Evolutionary conservation across 2,113 vertebrate species (phyloP), one percentile per base, ranked within the genome.

Genomic region (Gavialis gangeticus): DNA sequence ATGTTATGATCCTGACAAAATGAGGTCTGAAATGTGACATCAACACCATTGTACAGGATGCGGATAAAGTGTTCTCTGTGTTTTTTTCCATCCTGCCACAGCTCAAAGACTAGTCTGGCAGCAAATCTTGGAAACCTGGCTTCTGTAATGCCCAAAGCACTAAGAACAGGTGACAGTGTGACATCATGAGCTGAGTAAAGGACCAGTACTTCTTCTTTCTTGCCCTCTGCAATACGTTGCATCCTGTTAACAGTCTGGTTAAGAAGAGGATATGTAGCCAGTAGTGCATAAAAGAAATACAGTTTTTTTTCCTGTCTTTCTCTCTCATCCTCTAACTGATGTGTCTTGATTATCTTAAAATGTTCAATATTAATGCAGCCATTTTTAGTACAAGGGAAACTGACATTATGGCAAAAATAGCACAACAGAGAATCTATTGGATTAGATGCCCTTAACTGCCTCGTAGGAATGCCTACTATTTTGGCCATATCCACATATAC

Each of bases 161-260:
- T 99, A 30, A 99, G 98, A 95, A 99, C 75, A 1, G 99, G 99
- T 1, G 99, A 99, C 98, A 99, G 87, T 1, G 99, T 99, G 86
- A 99, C 99, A 10, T 99, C 99, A 2, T 99, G 99, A 14, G 99
- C 99, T 1, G 99, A 99, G 59, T 98, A 99, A 67, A 99, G 98
- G 16, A 98, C 96, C 84, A 99, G 99, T 21, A 98, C 46, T 94
- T 95, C 98, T 11, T 91, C 98, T 6, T 18, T 95, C 87, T 92
- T 97, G 93, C 98, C 98, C 71, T 87, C 96, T 17, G 95, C 97
- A 58, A 98, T 96, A 0, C 95, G 98, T 93, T 98, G 99, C 98
- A 99, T 98, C 63, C 98, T 98, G 30, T 76, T 58, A 10, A 98
- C 97, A 2, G 99, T 99, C 76, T 98, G 98, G 93, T 99, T 99